Evolutionary conservation across 92 coral and sea anemone genomes (phyloP).

Genomic region (Zoanthus solanderi): DNA sequence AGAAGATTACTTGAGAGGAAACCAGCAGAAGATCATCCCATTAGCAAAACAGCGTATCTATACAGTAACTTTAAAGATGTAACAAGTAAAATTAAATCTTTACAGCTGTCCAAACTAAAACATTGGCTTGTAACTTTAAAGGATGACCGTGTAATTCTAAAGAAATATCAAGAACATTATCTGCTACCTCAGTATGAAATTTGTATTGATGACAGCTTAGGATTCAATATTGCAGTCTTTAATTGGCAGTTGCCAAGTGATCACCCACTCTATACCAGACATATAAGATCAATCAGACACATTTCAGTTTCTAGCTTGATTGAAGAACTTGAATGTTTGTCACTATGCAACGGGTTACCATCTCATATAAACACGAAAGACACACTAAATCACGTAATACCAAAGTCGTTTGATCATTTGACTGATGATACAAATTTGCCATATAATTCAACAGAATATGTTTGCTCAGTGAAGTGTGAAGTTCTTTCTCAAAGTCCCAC

Average conservation of each 20-base stretch:
- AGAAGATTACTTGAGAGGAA: background rate
- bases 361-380: background rate
- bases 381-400: background rate
- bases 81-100: background rate
- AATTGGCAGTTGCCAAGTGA: conserved; percentile 52
- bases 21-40: background rate
- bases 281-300: conserved; percentile 52
- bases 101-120: background rate
- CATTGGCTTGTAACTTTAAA: background rate
- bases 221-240: conserved; percentile 55
- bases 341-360: background rate
- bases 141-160: conserved; percentile 33
- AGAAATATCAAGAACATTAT: conserved; percentile 42
- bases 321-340: background rate
- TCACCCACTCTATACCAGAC: conserved; percentile 52
- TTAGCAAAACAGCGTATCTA: background rate
- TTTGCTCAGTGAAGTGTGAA: background rate
- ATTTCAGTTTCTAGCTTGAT: conserved; percentile 10
- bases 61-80: background rate
- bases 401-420: background rate
- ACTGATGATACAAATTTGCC: background rate
- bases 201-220: conserved; percentile 53
- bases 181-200: conserved; percentile 51
- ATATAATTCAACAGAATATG: background rate
- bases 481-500: background rate